A percentile compares a stretch with the other conserved stretches of the same genome.
phyloP scores from a whole-genome alignment of 1,140 invertebrate genomes.

The Glomeris maerens region DNA sequence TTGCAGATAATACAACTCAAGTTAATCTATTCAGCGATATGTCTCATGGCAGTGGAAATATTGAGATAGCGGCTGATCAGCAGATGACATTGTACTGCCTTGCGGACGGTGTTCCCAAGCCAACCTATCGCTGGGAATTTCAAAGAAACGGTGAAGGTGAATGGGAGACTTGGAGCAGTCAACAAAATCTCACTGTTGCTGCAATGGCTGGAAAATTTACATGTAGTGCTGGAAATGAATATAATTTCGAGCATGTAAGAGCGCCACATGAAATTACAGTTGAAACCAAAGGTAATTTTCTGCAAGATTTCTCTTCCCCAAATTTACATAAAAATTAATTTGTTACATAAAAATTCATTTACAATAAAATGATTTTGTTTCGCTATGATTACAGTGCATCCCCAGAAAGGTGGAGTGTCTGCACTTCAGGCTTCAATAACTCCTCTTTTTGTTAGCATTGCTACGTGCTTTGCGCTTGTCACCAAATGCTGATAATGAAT shows the following conservation, averaged over 20 bases:
- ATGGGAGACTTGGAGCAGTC: neutral
- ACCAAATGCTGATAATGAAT: no score
- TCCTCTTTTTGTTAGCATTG: no score
- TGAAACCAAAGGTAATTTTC: conserved; percentile 1
- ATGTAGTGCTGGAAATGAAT: neutral
- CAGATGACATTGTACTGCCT: neutral
- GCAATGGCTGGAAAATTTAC: neutral
- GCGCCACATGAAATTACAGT: neutral
- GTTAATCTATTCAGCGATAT: neutral
- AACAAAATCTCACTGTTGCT: neutral
- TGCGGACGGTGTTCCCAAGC: neutral
- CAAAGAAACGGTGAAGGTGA: neutral
- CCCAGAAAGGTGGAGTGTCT: no score
- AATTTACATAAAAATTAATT: no score
- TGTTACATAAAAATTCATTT: no score
- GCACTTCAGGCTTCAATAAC: no score
- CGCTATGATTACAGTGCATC: no score
- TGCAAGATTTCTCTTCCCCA: no score
- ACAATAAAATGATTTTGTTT: no score
- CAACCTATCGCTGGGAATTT: neutral
- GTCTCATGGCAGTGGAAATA: neutral
- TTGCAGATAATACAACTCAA: conserved; percentile 3
- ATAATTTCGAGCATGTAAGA: neutral
- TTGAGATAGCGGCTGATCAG: neutral
- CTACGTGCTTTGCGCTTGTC: no score